Evolutionary conservation across 2,888 invertebrate species (phyloP).

Genomic region (Andrena minutula): DNA sequence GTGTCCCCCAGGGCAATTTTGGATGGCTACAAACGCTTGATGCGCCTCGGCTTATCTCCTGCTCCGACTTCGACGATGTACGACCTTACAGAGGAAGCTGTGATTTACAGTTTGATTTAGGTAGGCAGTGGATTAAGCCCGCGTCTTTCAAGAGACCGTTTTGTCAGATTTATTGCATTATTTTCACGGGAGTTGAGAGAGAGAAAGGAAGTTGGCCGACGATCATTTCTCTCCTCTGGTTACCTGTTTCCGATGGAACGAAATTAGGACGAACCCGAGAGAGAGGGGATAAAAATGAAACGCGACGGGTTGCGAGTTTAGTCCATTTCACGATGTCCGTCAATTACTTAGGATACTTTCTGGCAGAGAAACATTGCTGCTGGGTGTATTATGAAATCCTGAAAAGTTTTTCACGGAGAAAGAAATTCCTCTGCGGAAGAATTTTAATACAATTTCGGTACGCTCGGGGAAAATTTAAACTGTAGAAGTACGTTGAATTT

Average conservation of each 20-base stretch:
- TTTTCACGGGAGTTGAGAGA: background rate
- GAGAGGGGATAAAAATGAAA: slow-evolving; percentile 18
- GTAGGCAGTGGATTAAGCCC: slow-evolving; percentile 63
- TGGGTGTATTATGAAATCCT: slow-evolving; percentile 4
- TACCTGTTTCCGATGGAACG: slow-evolving; percentile 13
- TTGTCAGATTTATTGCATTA: slow-evolving; percentile 64
- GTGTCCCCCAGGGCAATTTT: slow-evolving; percentile 10
- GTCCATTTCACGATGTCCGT: background rate
- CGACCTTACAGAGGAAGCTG: slow-evolving; percentile 38
- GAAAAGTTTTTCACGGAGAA: background rate
- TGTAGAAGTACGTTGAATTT: background rate
- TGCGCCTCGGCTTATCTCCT: slow-evolving; percentile 61
- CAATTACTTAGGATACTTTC: slow-evolving; percentile 5
- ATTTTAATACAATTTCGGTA: background rate
- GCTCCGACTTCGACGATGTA: slow-evolving; percentile 46
- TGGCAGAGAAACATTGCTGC: background rate
- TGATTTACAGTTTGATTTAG: slow-evolving; percentile 70
- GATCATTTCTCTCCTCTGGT: slow-evolving; percentile 8
- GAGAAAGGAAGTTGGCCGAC: slow-evolving; percentile 5
- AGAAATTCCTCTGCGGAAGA: background rate
- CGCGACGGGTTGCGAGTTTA: background rate
- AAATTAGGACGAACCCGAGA: slow-evolving; percentile 15
- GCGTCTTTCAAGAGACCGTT: slow-evolving; percentile 59
- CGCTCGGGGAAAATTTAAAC: background rate
- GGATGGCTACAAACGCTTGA: slow-evolving; percentile 56